A percentile compares a stretch with the other conserved stretches of the same genome.
phyloP scores from a whole-genome alignment of 2,113 vertebrate genomes.

The Coptodon rendalli region DNA sequence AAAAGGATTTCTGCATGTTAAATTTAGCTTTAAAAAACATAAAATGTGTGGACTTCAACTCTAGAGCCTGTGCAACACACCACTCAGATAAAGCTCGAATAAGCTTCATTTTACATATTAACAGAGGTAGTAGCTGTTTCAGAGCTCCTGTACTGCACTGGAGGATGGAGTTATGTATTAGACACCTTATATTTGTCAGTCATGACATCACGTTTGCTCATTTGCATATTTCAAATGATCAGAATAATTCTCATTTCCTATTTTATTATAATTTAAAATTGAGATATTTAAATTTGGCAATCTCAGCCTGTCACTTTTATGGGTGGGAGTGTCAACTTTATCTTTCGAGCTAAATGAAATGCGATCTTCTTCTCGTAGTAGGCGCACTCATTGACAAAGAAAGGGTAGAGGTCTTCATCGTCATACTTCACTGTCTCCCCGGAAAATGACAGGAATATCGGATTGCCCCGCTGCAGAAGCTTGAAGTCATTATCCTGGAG shows the following conservation, averaged over 20 bases:
- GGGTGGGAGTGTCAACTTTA: constrained; percentile 47
- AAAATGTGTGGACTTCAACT: neutral
- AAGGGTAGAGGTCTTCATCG: constrained; percentile 61
- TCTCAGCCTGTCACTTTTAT: constrained; percentile 34
- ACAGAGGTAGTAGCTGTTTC: neutral
- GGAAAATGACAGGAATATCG: constrained; percentile 63
- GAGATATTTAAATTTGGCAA: neutral
- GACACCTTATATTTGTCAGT: neutral
- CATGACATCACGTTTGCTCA: neutral
- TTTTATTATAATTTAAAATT: neutral
- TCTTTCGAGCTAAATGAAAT: constrained; percentile 56
- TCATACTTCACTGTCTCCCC: constrained; percentile 60
- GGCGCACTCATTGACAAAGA: constrained; percentile 73
- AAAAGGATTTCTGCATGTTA: neutral
- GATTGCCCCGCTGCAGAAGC: constrained; percentile 59
- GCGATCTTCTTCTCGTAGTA: constrained; percentile 76
- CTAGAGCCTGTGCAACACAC: neutral
- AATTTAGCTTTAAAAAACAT: neutral
- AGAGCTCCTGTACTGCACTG: neutral
- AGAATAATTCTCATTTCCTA: neutral
- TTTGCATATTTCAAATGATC: neutral
- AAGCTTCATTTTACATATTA: neutral
- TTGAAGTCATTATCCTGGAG: constrained; percentile 73
- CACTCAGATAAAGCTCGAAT: neutral
- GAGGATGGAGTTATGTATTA: neutral